phyloP scores from a whole-genome alignment of 2,113 vertebrate species.

The Caloenas nicobarica region DNA sequence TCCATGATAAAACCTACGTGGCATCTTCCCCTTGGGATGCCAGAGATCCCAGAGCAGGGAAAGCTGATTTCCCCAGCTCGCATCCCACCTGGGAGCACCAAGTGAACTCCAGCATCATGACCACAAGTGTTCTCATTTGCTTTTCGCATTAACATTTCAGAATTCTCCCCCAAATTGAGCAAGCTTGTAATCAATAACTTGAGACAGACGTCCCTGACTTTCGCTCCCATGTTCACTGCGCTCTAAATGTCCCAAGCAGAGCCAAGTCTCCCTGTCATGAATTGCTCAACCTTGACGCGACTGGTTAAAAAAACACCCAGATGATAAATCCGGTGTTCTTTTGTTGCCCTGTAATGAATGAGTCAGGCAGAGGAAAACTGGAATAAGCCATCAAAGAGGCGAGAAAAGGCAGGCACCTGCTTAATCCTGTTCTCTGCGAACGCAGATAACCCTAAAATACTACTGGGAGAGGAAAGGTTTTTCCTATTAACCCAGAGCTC shows the following conservation, averaged over 20 bases:
- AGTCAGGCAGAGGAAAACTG: constrained; percentile 40
- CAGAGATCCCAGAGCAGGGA: neutral
- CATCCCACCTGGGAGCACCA: neutral
- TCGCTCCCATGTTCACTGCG: neutral
- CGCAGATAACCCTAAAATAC: constrained; percentile 15
- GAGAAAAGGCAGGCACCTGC: constrained; percentile 50
- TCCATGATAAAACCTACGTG: fast-evolving
- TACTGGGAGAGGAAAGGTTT: neutral
- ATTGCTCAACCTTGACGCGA: neutral
- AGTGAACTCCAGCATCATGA: neutral
- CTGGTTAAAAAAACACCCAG: neutral
- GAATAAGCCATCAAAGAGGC: constrained; percentile 32
- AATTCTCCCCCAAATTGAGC: neutral
- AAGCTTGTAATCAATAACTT: neutral
- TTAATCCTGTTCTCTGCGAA: constrained; percentile 42
- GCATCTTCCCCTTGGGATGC: neutral
- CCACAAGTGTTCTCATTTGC: fast-evolving
- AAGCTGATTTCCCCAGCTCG: neutral
- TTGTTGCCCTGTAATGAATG: constrained; percentile 10
- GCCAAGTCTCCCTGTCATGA: neutral
- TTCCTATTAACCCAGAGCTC: neutral
- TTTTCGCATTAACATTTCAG: fast-evolving
- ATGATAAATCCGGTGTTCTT: constrained; percentile 10
- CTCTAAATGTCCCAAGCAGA: neutral
- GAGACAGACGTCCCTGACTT: constrained; percentile 8